Evolutionary conservation across 92 coral and sea anemone genomes (phyloP).

Genomic region (Galaxea fascicularis): DNA sequence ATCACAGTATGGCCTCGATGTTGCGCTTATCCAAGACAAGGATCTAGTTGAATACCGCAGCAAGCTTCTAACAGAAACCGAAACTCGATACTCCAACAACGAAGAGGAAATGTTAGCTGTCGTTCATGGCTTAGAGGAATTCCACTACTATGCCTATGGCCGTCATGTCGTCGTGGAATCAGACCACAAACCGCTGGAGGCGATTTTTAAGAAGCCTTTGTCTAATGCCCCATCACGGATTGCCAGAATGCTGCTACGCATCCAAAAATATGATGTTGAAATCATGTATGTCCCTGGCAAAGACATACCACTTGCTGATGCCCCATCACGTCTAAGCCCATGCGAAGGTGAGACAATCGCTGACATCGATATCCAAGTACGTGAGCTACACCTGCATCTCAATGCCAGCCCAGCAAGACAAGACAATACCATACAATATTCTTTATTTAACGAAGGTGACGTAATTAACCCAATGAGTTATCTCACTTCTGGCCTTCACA

Average conservation of each 20-base stretch:
- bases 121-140: conserved; percentile 68
- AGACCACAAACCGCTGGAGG: conserved; percentile 75
- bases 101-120: conserved; percentile 80
- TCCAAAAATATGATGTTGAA: conserved; percentile 63
- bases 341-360: conserved; percentile 71
- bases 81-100: conserved; percentile 67
- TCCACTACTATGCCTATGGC: conserved; percentile 72
- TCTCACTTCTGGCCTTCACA: too few species aligned
- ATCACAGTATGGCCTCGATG: conserved; percentile 71
- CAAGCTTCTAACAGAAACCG: conserved; percentile 75
- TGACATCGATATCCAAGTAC: conserved; percentile 71
- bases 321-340: conserved; percentile 66
- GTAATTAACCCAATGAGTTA: too few species aligned
- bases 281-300: conserved; percentile 72
- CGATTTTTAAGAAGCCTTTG: conserved; percentile 72
- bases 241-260: conserved; percentile 74
- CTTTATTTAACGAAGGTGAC: too few species aligned
- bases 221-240: conserved; percentile 73
- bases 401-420: conserved; percentile 77
- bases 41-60: conserved; percentile 75
- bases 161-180: conserved; percentile 68
- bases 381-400: conserved; percentile 73
- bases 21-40: conserved; percentile 65
- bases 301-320: conserved; percentile 71
- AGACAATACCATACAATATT: too few species aligned